Percentiles rank a stretch among this genome's conserved stretches.
These are phyloP conservation scores for Plusia festucae DNA, from an alignment of 2,888 invertebrate genomes.

Conservation along the genomic window DNA sequence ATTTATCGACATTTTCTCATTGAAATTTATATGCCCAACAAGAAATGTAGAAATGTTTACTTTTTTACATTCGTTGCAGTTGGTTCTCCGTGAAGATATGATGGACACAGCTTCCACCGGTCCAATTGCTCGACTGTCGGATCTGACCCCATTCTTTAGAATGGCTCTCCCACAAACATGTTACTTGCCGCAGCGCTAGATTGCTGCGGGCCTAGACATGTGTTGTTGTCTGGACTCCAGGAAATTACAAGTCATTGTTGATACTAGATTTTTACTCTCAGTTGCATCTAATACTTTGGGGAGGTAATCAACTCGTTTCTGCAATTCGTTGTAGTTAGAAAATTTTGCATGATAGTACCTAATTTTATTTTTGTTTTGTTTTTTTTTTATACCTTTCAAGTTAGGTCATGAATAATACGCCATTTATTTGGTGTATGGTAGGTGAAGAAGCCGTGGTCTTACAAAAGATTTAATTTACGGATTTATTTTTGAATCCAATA, in stretches of 20 bases:
- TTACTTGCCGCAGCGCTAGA: slow-evolving; percentile 30
- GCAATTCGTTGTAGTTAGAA: not conserved
- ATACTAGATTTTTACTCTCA: slow-evolving; percentile 1
- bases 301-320: not conserved
- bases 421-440: too few species aligned
- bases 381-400: too few species aligned
- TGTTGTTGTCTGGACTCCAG: slow-evolving; percentile 43
- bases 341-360: too few species aligned
- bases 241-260: slow-evolving; percentile 48
- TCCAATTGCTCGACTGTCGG: slow-evolving; percentile 39
- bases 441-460: too few species aligned
- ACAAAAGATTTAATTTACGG: too few species aligned
- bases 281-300: slow-evolving; percentile 14
- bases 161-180: slow-evolving; percentile 44
- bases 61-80: not conserved
- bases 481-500: too few species aligned
- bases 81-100: slow-evolving; percentile 42
- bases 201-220: slow-evolving; percentile 27
- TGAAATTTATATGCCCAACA: too few species aligned
- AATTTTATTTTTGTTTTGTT: too few species aligned
- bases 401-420: too few species aligned
- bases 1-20: too few species aligned
- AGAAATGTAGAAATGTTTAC: too few species aligned
- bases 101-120: slow-evolving; percentile 50
- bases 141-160: slow-evolving; percentile 48